A percentile compares a stretch with the other conserved stretches of the same genome.
These are phyloP conservation scores for Papilio helenus DNA, from an alignment of 1,140 invertebrate genomes.

Conservation along the genomic window DNA sequence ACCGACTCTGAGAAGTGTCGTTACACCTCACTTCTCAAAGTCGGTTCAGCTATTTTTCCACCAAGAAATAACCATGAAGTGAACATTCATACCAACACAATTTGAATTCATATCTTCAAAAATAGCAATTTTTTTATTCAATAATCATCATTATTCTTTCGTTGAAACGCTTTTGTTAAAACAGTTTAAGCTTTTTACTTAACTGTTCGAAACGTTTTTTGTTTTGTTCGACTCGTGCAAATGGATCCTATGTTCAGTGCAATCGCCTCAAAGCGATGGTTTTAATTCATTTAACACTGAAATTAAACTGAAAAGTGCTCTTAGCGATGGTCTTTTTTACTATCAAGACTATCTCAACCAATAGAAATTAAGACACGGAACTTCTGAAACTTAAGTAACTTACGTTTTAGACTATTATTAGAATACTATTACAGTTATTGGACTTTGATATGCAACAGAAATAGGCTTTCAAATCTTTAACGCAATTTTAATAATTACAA, in stretches of 20 bases:
- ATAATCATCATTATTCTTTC: background rate
- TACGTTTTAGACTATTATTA: too few relatives aligned
- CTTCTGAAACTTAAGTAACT: background rate
- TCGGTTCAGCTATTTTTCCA: background rate
- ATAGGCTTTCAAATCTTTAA: background rate
- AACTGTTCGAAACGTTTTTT: background rate
- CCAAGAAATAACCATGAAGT: too few relatives aligned
- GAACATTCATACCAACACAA: too few relatives aligned
- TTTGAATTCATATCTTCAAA: too few relatives aligned
- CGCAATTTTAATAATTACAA: background rate
- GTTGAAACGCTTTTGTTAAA: background rate
- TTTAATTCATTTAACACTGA: conserved; percentile 34
- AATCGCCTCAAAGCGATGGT: conserved; percentile 23
- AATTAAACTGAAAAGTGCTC: conserved; percentile 18
- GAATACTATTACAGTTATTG: too few relatives aligned
- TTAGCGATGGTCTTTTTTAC: background rate
- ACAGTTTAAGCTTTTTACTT: background rate
- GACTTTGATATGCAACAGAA: too few relatives aligned
- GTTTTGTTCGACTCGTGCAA: conserved; percentile 12
- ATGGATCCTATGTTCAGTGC: conserved; percentile 14
- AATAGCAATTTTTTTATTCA: background rate
- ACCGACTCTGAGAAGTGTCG: too few relatives aligned
- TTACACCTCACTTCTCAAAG: background rate
- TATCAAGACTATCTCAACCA: background rate
- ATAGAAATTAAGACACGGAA: background rate